Conservation (phyloP, 2,797 vertebrate species). For the Pipistrellus pipistrellus region DNA sequence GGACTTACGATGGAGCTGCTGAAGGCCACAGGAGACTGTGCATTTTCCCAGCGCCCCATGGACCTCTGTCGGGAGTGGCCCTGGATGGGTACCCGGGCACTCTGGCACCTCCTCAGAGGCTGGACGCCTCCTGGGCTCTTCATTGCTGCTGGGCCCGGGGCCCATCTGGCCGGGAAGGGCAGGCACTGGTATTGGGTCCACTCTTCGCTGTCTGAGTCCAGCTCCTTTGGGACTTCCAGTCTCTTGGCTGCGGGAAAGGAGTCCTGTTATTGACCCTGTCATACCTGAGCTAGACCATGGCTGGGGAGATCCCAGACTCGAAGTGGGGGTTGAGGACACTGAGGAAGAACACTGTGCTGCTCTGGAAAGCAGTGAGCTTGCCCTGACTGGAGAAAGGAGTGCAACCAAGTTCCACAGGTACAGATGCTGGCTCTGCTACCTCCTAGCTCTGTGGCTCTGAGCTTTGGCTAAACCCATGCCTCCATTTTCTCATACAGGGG, state of each 20-base stretch:
- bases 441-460: background rate
- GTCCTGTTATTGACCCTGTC: background rate
- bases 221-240: conserved; percentile 90
- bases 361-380: background rate
- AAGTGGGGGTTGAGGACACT: too few relatives aligned
- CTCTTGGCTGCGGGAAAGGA: conserved; percentile 90
- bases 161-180: conserved; percentile 76
- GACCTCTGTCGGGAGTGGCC: conserved; percentile 87
- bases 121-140: conserved; percentile 64
- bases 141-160: conserved; percentile 4
- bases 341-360: background rate
- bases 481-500: background rate
- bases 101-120: conserved; percentile 85
- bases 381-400: background rate
- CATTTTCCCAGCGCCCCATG: conserved; percentile 83
- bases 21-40: conserved; percentile 91
- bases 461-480: background rate
- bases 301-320: background rate
- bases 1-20: conserved; percentile 94
- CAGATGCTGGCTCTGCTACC: background rate
- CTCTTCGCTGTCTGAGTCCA: conserved; percentile 90
- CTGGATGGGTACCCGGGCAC: conserved; percentile 84
- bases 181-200: conserved; percentile 88
- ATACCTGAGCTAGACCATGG: background rate
- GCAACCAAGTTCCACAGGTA: background rate